These are phyloP conservation scores for Elysia crispata DNA, from an alignment of 2,888 invertebrate genomes.

Conservation along the genomic window DNA sequence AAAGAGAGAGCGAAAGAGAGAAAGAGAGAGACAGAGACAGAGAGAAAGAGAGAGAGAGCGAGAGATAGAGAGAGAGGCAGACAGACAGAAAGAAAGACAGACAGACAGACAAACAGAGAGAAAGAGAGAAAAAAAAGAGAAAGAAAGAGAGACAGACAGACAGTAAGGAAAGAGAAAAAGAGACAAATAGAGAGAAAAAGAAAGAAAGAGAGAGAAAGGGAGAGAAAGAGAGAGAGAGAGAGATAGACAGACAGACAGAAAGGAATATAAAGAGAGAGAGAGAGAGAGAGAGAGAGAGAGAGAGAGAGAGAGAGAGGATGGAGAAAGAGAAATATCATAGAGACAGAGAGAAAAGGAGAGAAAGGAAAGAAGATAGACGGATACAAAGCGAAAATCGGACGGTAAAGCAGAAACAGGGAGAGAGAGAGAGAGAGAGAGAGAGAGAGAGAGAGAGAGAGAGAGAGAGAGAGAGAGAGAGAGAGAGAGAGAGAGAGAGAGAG, in stretches of 20 bases:
- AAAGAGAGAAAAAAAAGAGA: neutral
- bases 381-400: neutral
- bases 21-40: neutral
- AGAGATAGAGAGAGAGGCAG: neutral
- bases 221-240: neutral
- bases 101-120: too few relatives aligned
- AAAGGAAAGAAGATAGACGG: slow-evolving; percentile 21
- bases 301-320: neutral
- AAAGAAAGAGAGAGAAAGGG: neutral
- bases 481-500: neutral
- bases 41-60: neutral
- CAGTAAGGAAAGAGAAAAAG: too few relatives aligned
- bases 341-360: slow-evolving; percentile 16
- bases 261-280: neutral
- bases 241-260: too few relatives aligned
- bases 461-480: neutral
- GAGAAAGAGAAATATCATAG: slow-evolving; percentile 13
- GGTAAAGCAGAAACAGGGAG: neutral
- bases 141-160: neutral
- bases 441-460: neutral
- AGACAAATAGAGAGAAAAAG: too few relatives aligned
- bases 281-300: neutral
- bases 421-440: neutral
- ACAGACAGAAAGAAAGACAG: too few relatives aligned
- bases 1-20: too few relatives aligned